Base-by-base conservation (phyloP, 2,888 invertebrate genomes). In the Cataglyphis albicans region DNA sequence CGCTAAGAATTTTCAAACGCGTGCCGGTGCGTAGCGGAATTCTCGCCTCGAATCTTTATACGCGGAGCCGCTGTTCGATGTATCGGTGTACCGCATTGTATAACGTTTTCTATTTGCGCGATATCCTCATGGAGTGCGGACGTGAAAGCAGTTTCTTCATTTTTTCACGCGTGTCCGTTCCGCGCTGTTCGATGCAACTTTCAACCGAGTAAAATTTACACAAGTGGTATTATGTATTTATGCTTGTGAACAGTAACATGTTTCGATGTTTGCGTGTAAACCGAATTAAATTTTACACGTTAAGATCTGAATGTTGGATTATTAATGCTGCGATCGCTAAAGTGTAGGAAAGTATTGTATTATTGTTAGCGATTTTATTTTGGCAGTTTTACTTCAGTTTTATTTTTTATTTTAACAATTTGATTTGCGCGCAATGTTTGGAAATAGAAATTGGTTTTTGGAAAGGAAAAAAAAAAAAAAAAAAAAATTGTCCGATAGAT, bases 81-180 rank as follows among this genome's bases (percentile, higher is more conserved):
- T 15, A 21, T 41, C 48, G 48, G 1, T 52, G 48, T 64, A 48
- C 18, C 65, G 35, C 64, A 52, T 75, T 75, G 75, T 75, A 65
- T 75, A 75, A 75, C 65, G 35, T 75, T 75, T 65, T 65, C 35
- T 75, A 38, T 75, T 65, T 75, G 35, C 52, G 52, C 18, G 65
- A 35, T 65, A 65, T 65, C 25, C 65, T 52, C 44, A 63, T 32
- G 29, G 32, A 21, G 61, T 44, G 32, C 63, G 75, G 65, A 75
- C 75, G 75, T 75, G 75, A 75, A 75, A 75, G 75, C 75, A 75
- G 35, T 75, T 25, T 52, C 75, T 63, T 64, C 35, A 21, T 63
- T 38, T 25, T 9, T 52, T 52, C 35, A 38, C 9, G 48, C 65
- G 75, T 65, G 64, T 64, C 29, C 74, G 74, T 44, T 74, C 29